A percentile compares a stretch with the other conserved stretches of the same genome.
Evolutionary conservation across 2,797 vertebrate species (phyloP).

Genomic region (Eidolon dupreanum): DNA sequence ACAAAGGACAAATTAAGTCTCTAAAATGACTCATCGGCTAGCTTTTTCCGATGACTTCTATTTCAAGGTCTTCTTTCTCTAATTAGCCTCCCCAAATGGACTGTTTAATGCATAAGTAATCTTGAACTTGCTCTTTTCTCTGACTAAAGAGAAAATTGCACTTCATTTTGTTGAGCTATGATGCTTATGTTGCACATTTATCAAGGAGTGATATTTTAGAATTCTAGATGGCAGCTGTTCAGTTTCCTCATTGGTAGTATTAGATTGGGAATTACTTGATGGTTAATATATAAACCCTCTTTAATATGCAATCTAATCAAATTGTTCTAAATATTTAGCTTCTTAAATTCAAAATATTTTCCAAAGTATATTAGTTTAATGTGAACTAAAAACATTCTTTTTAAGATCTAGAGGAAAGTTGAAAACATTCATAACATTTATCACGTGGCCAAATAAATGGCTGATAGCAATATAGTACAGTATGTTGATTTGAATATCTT

Average conservation of each 20-base stretch:
- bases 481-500: not conserved
- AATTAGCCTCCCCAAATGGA: slow-evolving; percentile 77
- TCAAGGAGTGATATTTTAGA: slow-evolving; percentile 80
- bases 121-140: slow-evolving; percentile 80
- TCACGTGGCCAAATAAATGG: slow-evolving; percentile 11
- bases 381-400: slow-evolving; percentile 26
- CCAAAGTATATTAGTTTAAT: not conserved
- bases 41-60: slow-evolving; percentile 73
- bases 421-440: not conserved
- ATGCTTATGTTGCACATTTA: slow-evolving; percentile 72
- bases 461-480: not conserved
- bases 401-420: slow-evolving; percentile 1
- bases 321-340: slow-evolving; percentile 63
- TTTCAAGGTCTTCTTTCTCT: slow-evolving; percentile 78
- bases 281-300: slow-evolving; percentile 60
- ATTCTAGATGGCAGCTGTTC: slow-evolving; percentile 68
- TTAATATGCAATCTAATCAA: slow-evolving; percentile 57
- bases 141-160: slow-evolving; percentile 76
- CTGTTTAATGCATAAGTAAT: slow-evolving; percentile 79
- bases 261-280: slow-evolving; percentile 75
- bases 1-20: slow-evolving; percentile 63
- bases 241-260: slow-evolving; percentile 72
- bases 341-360: slow-evolving; percentile 55
- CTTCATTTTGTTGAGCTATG: slow-evolving; percentile 80
- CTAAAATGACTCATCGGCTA: slow-evolving; percentile 65